phyloP scores from a whole-genome alignment of 2,113 vertebrate genomes.

The Cheilinus undulatus region DNA sequence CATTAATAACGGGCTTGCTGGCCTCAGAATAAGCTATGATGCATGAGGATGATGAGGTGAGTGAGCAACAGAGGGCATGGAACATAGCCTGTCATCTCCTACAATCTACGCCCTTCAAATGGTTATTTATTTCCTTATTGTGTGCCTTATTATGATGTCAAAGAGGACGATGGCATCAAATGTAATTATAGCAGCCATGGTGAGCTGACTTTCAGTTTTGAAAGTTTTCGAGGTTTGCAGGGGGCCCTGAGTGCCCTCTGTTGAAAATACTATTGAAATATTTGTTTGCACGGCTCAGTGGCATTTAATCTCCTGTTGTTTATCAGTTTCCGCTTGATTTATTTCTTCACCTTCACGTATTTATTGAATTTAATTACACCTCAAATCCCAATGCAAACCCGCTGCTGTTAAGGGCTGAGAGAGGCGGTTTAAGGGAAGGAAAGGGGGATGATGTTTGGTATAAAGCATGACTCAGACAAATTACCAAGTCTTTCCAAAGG shows the following conservation, averaged over 20 bases:
- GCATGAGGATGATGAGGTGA: constrained; percentile 53
- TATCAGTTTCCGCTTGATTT: constrained; percentile 88
- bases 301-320: constrained; percentile 88
- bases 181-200: constrained; percentile 43
- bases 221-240: constrained; percentile 61
- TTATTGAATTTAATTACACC: constrained; percentile 89
- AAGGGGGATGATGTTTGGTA: constrained; percentile 36
- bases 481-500: constrained; percentile 60
- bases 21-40: constrained; percentile 72
- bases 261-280: constrained; percentile 84
- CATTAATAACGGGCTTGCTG: constrained; percentile 82
- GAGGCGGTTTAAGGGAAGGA: constrained; percentile 47
- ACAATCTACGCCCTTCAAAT: constrained; percentile 59
- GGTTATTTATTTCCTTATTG: constrained; percentile 63
- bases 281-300: constrained; percentile 86
- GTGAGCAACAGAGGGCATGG: constrained; percentile 46
- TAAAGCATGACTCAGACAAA: constrained; percentile 74
- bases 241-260: constrained; percentile 71
- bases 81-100: constrained; percentile 53
- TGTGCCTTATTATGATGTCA: constrained; percentile 58
- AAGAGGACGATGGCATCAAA: constrained; percentile 45
- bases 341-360: constrained; percentile 87
- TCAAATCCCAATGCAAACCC: constrained; percentile 77
- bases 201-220: constrained; percentile 57
- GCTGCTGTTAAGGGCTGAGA: constrained; percentile 62